Conservation (phyloP, 2,888 invertebrate species). For the Cataglyphis livida region DNA sequence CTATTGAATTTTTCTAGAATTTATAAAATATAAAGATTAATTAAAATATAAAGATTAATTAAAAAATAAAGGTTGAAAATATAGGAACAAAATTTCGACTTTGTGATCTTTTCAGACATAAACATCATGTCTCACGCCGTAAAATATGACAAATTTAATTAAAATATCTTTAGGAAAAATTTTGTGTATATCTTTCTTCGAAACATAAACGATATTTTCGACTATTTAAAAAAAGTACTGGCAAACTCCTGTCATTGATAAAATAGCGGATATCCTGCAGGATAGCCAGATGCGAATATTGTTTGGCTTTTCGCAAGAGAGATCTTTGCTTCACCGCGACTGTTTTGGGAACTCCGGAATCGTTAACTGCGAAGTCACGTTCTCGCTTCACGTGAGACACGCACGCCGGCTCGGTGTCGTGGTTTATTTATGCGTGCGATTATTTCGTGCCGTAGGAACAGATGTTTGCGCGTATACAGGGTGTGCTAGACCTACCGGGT, state of each 20-base stretch:
- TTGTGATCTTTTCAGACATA: not conserved
- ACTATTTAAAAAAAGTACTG: not conserved
- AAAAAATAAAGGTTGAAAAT: not conserved
- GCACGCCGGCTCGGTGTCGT: constrained; percentile 42
- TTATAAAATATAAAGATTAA: not conserved
- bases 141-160: not conserved
- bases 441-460: constrained; percentile 45
- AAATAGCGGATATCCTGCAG: not conserved
- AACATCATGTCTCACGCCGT: not conserved
- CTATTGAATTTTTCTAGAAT: not conserved
- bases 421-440: constrained; percentile 47
- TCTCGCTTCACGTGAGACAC: constrained; percentile 61
- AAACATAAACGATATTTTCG: not conserved
- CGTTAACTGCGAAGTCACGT: constrained; percentile 46
- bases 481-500: constrained; percentile 13
- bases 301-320: not conserved
- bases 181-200: not conserved
- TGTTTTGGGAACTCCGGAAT: constrained; percentile 38
- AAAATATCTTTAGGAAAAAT: not conserved
- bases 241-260: not conserved
- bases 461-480: constrained; percentile 50
- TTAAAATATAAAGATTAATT: not conserved
- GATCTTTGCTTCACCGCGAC: constrained; percentile 9
- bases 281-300: not conserved
- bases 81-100: not conserved